Base-by-base conservation (phyloP, 2,113 vertebrate genomes). In the Oplegnathus fasciatus region DNA sequence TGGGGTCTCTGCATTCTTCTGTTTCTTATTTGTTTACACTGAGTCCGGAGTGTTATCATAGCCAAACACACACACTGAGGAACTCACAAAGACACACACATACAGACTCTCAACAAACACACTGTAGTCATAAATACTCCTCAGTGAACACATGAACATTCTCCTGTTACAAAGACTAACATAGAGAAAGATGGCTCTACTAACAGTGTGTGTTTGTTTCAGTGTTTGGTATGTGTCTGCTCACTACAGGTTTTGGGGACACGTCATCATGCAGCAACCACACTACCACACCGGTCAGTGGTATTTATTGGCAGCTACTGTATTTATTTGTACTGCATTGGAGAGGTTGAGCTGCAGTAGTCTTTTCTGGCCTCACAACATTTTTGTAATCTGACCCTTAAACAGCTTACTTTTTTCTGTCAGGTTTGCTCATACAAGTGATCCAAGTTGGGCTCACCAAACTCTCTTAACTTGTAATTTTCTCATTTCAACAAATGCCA, bases 1-100 rank as follows among this genome's bases (percentile, higher is more conserved):
- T 65, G 58, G 62, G 61, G 71, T 87, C 84, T 68, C 18, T 6
- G 9, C 78, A 82, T 87, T 85, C 77, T 80, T 76, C 55, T 69
- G 30, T 57, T 52, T 66, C 64, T 67, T 64, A 50, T 84, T 75
- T 88, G 86, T 90, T 91, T 89, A 88, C 78, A 78, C 67, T 46
- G 37, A 44, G 79, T 70, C 32, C 75, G 37, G 50, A 78, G 80
- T 77, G 77, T 80, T 86, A 72, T 79, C 77, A 77, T 72, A 77
- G 50, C 67, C 50, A 67, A 75, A 88, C 64, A 79, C 69, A 82
- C 62, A 81, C 67, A 79, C 55, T 9, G 13, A 64, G 54, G 66
- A 73, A 55, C 26, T 42, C 26, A 48, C 62, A 60, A 22, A 52
- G 28, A 18, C 48, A 34, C 32, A 48, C 24, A 67, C 40, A 70